Evolutionary conservation across 2,797 vertebrate genomes (phyloP), one percentile per base, ranked within the genome.

Genomic region (Hapalemur alaotrensis): DNA sequence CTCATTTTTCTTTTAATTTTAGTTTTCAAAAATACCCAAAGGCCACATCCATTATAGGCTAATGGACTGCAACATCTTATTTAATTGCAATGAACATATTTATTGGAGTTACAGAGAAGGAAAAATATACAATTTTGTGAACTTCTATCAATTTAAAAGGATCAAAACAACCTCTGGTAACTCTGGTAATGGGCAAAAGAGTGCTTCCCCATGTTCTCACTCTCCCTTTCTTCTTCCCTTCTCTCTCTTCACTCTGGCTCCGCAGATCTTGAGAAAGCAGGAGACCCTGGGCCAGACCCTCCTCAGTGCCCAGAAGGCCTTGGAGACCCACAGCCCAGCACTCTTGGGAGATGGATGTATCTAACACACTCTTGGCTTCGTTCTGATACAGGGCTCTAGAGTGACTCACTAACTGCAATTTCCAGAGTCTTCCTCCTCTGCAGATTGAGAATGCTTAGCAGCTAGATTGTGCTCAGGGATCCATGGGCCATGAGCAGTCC

Each of bases 1-100:
- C 46, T 98, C 95, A 41, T 52, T 97, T 98, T 98, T 95, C 94
- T 97, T 85, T 93, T 93, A 69, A 95, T 80, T 98, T 98, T 98
- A 93, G 63, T 93, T 98, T 98, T 95, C 89, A 97, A 95, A 96
- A 94, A 96, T 70, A 93, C 91, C 92, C 90, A 95, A 98, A 98
- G 94, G 90, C 94, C 97, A 93, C 88, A 97, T 98, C 22, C 87
- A 90, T 92, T 93, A 81, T 59, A 92, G 92, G 97, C 93, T 88
- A 98, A 97, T 96, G 96, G 96, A 96, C 95, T 96, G 96, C 93
- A 98, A 98, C 91, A 22, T 96, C 81, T 96, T 97, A 96, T 93
- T 98, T 96, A 96, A 98, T 98, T 97, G 88, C 84, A 95, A 86
- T 25, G 82, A 96, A 92, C 87, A 80, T 80, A 93, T 96, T 97